Base-by-base conservation (phyloP, 2,797 vertebrate genomes). In the Eulemur albifrons region DNA sequence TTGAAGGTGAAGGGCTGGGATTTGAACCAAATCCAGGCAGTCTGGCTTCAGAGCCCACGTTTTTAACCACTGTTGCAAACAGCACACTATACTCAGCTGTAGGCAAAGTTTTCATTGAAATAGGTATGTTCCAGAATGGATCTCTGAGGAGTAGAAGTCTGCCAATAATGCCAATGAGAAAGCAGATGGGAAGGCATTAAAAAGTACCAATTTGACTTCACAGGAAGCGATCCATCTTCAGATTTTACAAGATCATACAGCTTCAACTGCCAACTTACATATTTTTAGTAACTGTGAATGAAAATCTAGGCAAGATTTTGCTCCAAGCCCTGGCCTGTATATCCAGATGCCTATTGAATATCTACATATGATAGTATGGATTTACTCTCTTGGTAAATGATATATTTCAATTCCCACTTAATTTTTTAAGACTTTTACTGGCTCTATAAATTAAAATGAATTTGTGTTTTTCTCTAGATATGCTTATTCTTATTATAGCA, bases 381-480 rank as follows among this genome's bases (percentile, higher is more conserved):
- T 83, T 73, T 92, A 10, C 23, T 82, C 2, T 79, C 65, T 93
- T 54, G 10, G 48, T 13, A 73, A 94, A 45, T 80, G 40, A 32
- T 61, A 72, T 96, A 97, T 94, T 94, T 97, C 87, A 81, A 96
- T 93, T 96, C 98, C 85, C 77, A 87, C n/a, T 97, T 97, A 96
- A 97, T 92, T 94, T 92, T 95, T 95, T 91, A 97, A 97, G 69
- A 83, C 85, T 96, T 79, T 97, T 95, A 97, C 79, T 98, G 88
- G 88, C 95, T 97, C 83, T 97, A 45, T 97, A 88, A 97, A 95
- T 97, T 97, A 97, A 97, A 94, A 96, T 93, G 93, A 97, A 94
- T 97, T 95, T 94, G 90, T 97, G 80, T 23, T 7, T 98, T 95
- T 97, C 80, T 97, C 97, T 96, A 98, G 97, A 97, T 98, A 96